These are phyloP conservation scores for Aegithalos caudatus DNA, from an alignment of 2,113 vertebrate genomes.

Conservation along the genomic window DNA sequence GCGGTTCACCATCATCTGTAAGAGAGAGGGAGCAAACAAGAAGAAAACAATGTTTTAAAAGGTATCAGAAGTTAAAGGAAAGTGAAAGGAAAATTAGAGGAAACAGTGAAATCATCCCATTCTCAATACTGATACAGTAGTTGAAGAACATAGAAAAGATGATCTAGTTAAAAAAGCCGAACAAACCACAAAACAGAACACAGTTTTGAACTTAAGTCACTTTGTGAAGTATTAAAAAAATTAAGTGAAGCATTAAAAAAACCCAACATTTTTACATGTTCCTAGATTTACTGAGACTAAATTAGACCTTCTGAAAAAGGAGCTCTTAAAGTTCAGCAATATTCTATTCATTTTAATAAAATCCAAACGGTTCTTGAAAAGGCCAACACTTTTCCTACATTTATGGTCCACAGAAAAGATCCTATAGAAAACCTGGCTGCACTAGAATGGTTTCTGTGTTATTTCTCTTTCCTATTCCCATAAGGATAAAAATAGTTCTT, in stretches of 20 bases:
- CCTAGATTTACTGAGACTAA: background rate
- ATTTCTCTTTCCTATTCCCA: background rate
- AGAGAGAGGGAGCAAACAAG: background rate
- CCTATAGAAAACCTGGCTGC: background rate
- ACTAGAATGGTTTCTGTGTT: background rate
- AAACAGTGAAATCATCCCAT: background rate
- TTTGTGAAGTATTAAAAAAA: too few species aligned
- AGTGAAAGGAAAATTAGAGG: background rate
- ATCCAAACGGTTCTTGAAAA: background rate
- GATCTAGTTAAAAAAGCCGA: background rate
- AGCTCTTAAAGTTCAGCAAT: background rate
- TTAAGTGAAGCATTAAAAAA: too few species aligned
- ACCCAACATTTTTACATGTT: background rate
- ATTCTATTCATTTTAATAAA: background rate
- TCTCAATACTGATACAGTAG: background rate
- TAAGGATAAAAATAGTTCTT: background rate
- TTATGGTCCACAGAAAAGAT: background rate
- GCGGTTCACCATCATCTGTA: background rate
- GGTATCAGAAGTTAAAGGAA: background rate
- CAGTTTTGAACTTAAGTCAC: background rate
- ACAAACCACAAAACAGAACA: background rate
- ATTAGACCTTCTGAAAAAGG: background rate
- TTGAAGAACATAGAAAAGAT: background rate
- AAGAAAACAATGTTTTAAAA: background rate
- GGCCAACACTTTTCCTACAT: background rate